phyloP scores from a whole-genome alignment of 2,797 vertebrate genomes.

The Pelochelys cantorii region DNA sequence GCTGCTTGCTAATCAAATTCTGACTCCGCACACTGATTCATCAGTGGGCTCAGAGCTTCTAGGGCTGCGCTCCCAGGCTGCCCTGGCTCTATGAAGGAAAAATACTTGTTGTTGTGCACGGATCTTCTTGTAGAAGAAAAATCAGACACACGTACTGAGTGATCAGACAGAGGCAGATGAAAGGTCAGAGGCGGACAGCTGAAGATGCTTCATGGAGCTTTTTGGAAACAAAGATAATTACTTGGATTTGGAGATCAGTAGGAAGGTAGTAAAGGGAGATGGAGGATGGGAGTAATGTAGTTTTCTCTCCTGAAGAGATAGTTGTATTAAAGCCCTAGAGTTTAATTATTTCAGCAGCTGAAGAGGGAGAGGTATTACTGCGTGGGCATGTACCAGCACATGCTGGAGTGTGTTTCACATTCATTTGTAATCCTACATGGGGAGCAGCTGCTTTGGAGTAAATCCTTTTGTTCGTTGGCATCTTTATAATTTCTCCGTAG shows the following conservation, averaged over 20 bases:
- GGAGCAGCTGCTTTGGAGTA: background rate
- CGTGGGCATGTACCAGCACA: background rate
- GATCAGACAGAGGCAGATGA: background rate
- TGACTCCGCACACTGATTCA: background rate
- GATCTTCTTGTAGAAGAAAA: background rate
- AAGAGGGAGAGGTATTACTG: background rate
- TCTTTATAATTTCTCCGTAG: background rate
- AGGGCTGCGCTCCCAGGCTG: background rate
- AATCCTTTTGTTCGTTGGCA: background rate
- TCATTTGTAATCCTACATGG: rapidly evolving
- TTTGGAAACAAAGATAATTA: background rate
- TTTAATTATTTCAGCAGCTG: slow-evolving; percentile 58
- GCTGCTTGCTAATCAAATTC: slow-evolving; percentile 6
- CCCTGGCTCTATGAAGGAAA: background rate
- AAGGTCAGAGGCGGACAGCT: background rate
- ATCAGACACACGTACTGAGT: background rate
- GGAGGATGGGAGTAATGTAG: background rate
- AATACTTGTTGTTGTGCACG: background rate
- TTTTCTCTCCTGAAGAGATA: background rate
- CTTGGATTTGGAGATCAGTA: background rate
- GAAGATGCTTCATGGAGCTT: background rate
- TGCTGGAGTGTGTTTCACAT: rapidly evolving
- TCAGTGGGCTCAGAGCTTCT: background rate
- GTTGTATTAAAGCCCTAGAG: background rate
- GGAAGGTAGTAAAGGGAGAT: background rate